phyloP scores from a whole-genome alignment of 53 echinoderm and acorn worm species.

The Hippasteria phrygiana region DNA sequence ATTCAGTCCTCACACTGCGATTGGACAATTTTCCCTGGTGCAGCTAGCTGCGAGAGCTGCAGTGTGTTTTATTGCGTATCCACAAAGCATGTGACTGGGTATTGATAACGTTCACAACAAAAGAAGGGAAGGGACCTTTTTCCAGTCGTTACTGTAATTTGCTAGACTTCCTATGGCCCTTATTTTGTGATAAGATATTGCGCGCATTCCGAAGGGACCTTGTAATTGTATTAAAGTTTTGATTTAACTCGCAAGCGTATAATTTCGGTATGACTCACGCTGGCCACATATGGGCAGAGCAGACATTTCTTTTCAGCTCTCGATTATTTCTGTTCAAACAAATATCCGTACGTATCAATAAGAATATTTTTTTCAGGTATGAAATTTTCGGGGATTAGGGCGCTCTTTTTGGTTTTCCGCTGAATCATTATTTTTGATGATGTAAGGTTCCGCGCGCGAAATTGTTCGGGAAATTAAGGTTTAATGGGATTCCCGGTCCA shows the following conservation, averaged over 20 bases:
- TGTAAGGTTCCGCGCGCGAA: constrained; percentile 33
- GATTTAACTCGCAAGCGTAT: neutral
- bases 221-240: neutral
- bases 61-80: neutral
- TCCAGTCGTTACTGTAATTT: neutral
- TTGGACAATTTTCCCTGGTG: neutral
- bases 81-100: neutral
- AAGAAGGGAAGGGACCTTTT: neutral
- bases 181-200: neutral
- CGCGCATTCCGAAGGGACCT: neutral
- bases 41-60: neutral
- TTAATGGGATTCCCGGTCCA: constrained; percentile 31
- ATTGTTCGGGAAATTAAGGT: constrained; percentile 58
- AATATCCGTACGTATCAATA: constrained; percentile 40
- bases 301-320: neutral
- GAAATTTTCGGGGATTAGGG: constrained; percentile 5
- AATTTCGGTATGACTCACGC: neutral
- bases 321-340: constrained; percentile 45
- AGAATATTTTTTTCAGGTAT: constrained; percentile 43
- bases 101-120: neutral
- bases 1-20: neutral
- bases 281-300: neutral
- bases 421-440: constrained; percentile 67
- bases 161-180: neutral
- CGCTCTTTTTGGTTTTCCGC: constrained; percentile 31